Evolutionary conservation across 2,113 vertebrate genomes (phyloP).

Genomic region (Arizona elegans): DNA sequence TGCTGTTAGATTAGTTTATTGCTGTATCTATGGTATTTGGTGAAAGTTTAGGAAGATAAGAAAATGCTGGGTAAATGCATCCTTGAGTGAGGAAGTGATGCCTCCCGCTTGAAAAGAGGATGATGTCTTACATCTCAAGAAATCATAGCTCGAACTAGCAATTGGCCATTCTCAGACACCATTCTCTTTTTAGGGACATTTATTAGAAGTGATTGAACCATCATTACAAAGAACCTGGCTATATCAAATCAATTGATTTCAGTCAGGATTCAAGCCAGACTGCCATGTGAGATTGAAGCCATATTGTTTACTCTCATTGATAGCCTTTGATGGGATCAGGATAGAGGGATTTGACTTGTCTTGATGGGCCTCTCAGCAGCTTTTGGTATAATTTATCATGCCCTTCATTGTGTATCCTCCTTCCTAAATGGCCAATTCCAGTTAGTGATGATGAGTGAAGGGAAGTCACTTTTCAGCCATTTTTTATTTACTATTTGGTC

Average conservation of each 20-base stretch:
- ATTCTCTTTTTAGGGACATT: neutral
- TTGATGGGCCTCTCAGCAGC: neutral
- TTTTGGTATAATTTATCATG: neutral
- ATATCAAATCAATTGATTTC: neutral
- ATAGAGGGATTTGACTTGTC: neutral
- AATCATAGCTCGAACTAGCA: neutral
- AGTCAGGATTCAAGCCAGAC: neutral
- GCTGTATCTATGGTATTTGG: neutral
- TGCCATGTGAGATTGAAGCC: neutral
- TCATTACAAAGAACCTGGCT: neutral
- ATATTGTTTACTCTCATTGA: neutral
- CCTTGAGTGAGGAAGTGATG: neutral
- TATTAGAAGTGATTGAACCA: neutral
- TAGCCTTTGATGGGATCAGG: neutral
- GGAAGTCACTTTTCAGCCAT: neutral
- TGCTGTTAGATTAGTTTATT: neutral
- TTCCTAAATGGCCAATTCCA: neutral
- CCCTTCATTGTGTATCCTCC: neutral
- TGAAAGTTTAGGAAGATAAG: neutral
- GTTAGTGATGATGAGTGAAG: neutral
- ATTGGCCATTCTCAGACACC: neutral
- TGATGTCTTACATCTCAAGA: neutral
- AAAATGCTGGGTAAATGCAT: neutral
- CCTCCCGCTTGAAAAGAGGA: neutral
- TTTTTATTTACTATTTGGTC: neutral